These are phyloP conservation scores for Pomatorhinus ruficollis DNA, from an alignment of 2,113 vertebrate genomes.

Conservation along the genomic window DNA sequence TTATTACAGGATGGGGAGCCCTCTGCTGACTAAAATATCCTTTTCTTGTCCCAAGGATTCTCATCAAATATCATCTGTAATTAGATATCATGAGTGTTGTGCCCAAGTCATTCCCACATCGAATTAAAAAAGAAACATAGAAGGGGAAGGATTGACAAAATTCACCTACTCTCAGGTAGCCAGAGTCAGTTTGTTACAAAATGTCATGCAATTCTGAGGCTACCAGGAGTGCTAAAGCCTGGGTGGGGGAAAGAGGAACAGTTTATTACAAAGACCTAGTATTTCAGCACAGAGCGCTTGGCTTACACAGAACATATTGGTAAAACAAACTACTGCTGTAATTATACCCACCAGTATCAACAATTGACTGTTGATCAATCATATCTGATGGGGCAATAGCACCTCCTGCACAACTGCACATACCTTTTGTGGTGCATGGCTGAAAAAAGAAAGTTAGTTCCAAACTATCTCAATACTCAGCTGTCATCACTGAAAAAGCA, in stretches of 20 bases:
- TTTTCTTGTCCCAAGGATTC: neutral
- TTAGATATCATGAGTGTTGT: neutral
- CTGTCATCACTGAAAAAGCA: neutral
- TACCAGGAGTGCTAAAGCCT: neutral
- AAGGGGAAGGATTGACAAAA: neutral
- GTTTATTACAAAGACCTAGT: neutral
- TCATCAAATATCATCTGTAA: neutral
- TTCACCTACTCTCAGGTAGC: neutral
- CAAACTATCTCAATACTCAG: neutral
- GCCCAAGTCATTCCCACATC: neutral
- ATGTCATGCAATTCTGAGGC: neutral
- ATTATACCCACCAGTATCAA: neutral
- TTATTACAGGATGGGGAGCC: neutral
- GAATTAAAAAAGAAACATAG: neutral
- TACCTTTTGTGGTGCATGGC: neutral
- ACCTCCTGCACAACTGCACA: neutral
- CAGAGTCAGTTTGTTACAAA: neutral
- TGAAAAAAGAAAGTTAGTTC: neutral
- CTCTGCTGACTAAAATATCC: conserved; percentile 11
- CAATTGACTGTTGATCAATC: neutral
- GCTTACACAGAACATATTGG: fast-evolving
- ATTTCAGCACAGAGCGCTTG: neutral
- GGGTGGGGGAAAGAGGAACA: neutral
- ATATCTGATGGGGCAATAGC: neutral
- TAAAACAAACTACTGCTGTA: neutral